Conservation (phyloP, 2,888 invertebrate genomes). For the Aradus depressus region DNA sequence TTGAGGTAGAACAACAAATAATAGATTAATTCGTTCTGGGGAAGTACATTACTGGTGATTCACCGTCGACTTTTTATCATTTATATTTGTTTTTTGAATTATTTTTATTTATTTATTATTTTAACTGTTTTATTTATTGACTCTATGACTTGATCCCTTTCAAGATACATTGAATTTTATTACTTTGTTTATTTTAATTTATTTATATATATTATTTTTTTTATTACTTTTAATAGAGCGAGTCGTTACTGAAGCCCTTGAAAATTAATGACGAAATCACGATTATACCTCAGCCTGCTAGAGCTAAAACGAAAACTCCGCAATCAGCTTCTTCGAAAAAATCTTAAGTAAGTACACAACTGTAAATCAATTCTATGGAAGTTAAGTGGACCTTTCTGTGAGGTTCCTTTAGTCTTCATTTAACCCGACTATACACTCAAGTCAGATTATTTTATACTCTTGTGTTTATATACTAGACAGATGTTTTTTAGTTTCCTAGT, state of each 20-base stretch:
- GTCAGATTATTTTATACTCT: too few species aligned
- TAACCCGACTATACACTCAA: too few species aligned
- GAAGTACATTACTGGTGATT: not conserved
- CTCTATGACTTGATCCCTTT: not conserved
- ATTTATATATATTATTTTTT: conserved; percentile 8
- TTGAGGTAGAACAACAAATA: too few species aligned
- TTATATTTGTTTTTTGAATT: too few species aligned
- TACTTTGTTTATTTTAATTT: not conserved
- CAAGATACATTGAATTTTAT: not conserved
- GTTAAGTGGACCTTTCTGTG: too few species aligned
- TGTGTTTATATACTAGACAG: too few species aligned
- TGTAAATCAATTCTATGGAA: too few species aligned
- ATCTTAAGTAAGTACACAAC: too few species aligned
- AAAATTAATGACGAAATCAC: conserved; percentile 85
- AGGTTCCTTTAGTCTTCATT: too few species aligned
- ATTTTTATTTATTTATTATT: conserved; percentile 1
- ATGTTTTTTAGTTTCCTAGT: too few species aligned
- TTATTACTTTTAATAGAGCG: conserved; percentile 14
- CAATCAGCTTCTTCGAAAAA: conserved; percentile 17
- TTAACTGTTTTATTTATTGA: conserved; percentile 2
- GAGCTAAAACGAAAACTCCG: conserved; percentile 28
- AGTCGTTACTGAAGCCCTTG: conserved; percentile 51
- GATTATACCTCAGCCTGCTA: conserved; percentile 71
- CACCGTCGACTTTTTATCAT: not conserved
- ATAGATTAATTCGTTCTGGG: not conserved